Evolutionary conservation across 1,140 invertebrate genomes (phyloP).

Genomic region (Panulirus ornatus): DNA sequence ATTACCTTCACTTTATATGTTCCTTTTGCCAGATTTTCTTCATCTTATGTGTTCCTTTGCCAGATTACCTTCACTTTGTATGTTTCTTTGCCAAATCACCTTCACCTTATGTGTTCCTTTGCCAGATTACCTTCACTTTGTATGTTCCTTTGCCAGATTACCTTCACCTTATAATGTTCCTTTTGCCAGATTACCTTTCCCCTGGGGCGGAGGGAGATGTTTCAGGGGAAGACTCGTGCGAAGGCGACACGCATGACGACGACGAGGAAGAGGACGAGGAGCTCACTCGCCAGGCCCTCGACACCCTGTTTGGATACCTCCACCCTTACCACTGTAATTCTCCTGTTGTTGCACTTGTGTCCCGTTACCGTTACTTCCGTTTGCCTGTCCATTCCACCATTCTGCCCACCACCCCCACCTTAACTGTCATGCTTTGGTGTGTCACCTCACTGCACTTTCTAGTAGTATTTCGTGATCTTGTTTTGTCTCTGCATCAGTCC

Average conservation of each 20-base stretch:
- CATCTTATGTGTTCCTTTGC: no score
- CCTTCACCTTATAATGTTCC: no score
- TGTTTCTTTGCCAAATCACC: no score
- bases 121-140: no score
- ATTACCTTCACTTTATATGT: no score
- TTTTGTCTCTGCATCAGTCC: no score
- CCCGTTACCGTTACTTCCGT: not conserved
- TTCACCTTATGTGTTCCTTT: no score
- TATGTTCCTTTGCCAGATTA: no score
- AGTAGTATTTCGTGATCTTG: no score
- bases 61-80: no score
- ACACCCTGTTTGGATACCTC: constrained; percentile 36
- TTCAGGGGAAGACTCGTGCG: not conserved
- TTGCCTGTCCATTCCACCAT: not conserved
- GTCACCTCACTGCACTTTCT: no score
- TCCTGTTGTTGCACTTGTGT: constrained; percentile 15
- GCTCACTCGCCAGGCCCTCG: constrained; percentile 21
- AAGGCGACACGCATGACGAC: constrained; percentile 26
- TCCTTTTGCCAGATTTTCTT: not conserved
- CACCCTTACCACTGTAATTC: constrained; percentile 61
- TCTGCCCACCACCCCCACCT: no score
- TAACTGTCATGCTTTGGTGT: not conserved
- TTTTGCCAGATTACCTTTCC: constrained; percentile 23
- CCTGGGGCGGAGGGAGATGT: constrained; percentile 41
- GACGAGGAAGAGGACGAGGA: constrained; percentile 38